Percentiles rank a stretch among this genome's conserved stretches.
Conservation (phyloP, 1,140 invertebrate genomes). For the Drosophila rufa region DNA sequence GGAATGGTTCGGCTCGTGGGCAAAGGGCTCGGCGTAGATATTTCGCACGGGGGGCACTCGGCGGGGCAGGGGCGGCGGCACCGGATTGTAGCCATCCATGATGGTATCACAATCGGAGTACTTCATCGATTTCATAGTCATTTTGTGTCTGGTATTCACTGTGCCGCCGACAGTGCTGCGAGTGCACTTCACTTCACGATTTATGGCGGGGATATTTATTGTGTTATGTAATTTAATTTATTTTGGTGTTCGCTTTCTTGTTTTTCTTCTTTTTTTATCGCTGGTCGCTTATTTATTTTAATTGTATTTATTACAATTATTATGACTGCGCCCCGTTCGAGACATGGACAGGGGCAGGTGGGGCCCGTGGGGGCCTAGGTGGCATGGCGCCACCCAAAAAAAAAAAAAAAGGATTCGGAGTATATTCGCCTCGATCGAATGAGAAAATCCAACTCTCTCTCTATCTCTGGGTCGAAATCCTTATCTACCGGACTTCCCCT, state of each 20-base stretch:
- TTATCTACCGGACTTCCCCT: conserved; percentile 18
- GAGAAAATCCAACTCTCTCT: conserved; percentile 5
- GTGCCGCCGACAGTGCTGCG: conserved; percentile 16
- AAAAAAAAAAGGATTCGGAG: background rate
- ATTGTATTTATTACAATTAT: conserved; percentile 45
- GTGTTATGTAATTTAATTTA: conserved; percentile 38
- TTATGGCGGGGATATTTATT: conserved; percentile 46
- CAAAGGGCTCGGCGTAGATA: conserved; percentile 87
- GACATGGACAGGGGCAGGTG: conserved; percentile 31
- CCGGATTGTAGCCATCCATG: conserved; percentile 87
- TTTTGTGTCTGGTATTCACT: conserved; percentile 52
- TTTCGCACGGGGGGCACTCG: conserved; percentile 86
- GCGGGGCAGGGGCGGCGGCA: conserved; percentile 86
- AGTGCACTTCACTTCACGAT: conserved; percentile 45
- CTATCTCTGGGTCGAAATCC: conserved; percentile 10
- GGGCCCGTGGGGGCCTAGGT: conserved; percentile 45
- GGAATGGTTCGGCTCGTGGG: conserved; percentile 86
- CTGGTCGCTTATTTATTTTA: conserved; percentile 44
- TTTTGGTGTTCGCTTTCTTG: conserved; percentile 1
- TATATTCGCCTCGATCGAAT: conserved; percentile 1
- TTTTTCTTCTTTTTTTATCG: conserved; percentile 26
- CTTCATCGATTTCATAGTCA: conserved; percentile 86
- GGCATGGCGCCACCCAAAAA: conserved; percentile 34
- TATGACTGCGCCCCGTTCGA: conserved; percentile 26
- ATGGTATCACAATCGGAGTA: conserved; percentile 85